A percentile compares a stretch with the other conserved stretches of the same genome.
phyloP scores from a whole-genome alignment of 2,797 vertebrate genomes.

The Gephyroberyx darwinii region DNA sequence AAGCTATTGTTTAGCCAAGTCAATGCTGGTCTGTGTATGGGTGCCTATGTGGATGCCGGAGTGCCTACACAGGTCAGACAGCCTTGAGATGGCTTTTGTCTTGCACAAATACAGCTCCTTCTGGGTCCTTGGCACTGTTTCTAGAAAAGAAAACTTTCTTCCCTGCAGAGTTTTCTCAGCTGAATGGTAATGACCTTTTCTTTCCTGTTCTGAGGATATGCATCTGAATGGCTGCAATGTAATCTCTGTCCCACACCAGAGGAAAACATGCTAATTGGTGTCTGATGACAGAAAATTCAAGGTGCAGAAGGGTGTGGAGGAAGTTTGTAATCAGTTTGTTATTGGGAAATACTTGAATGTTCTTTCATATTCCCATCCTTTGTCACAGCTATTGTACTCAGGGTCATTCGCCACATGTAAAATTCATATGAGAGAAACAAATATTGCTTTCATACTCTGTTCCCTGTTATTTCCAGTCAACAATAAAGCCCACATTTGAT shows the following conservation, averaged over 20 bases:
- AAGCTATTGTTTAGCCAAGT: slow-evolving; percentile 48
- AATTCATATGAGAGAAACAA: slow-evolving; percentile 77
- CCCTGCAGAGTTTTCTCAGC: slow-evolving; percentile 30
- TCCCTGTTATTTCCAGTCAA: slow-evolving; percentile 59
- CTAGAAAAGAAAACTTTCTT: slow-evolving; percentile 41
- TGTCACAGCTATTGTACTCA: slow-evolving; percentile 12
- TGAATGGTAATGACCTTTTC: slow-evolving; percentile 52
- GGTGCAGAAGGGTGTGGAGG: neutral
- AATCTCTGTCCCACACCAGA: neutral
- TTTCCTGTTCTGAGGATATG: slow-evolving; percentile 24
- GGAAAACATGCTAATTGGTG: neutral
- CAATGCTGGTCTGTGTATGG: slow-evolving; percentile 37
- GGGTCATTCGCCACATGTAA: slow-evolving; percentile 66
- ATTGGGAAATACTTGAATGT: neutral
- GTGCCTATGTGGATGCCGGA: slow-evolving; percentile 64
- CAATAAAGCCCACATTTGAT: slow-evolving; percentile 82
- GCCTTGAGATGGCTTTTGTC: slow-evolving; percentile 68
- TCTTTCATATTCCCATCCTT: slow-evolving; percentile 16
- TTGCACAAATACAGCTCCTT: slow-evolving; percentile 64
- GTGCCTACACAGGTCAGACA: slow-evolving; percentile 70
- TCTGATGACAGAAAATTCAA: accelerated
- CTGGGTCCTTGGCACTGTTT: slow-evolving; percentile 51
- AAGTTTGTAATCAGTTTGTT: neutral
- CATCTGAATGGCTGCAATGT: slow-evolving; percentile 19
- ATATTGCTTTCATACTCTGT: slow-evolving; percentile 75